Evolutionary conservation across 2,888 invertebrate species (phyloP).

Genomic region (Pammene fasciana): DNA sequence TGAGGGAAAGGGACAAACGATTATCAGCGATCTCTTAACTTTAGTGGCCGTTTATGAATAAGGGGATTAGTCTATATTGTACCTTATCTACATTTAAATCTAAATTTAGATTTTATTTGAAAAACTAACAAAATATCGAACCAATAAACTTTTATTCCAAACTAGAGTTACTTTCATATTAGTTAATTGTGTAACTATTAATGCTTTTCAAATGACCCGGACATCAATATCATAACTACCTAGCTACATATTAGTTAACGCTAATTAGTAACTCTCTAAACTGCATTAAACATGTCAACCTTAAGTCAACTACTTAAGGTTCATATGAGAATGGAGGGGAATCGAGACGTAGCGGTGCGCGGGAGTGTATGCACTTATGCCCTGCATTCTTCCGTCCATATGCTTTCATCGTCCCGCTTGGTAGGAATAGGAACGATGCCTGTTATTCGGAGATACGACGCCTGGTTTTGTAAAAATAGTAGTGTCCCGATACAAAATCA

Average conservation of each 20-base stretch:
- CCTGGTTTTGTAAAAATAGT: not conserved
- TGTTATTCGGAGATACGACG: not conserved
- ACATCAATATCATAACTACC: constrained; percentile 15
- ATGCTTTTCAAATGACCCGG: constrained; percentile 14
- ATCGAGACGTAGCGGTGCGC: constrained; percentile 14
- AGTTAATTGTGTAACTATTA: no score
- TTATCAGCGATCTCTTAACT: no score
- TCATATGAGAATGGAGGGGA: not conserved
- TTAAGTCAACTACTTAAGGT: constrained; percentile 1
- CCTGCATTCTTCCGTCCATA: constrained; percentile 34
- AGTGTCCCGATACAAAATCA: not conserved
- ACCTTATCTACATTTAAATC: no score
- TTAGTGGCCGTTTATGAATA: no score
- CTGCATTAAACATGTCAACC: not conserved
- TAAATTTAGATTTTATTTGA: no score
- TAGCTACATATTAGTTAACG: constrained; percentile 10
- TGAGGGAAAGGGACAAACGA: no score
- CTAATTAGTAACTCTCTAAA: constrained; percentile 22
- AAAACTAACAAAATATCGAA: no score
- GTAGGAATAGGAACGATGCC: not conserved
- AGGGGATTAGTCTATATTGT: no score
- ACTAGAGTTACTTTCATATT: no score
- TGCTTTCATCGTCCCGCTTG: constrained; percentile 34
- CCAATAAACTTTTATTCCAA: no score
- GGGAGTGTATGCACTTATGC: constrained; percentile 29